Conservation (phyloP, 2,113 vertebrate species). For the Ailuropoda melanoleuca region DNA sequence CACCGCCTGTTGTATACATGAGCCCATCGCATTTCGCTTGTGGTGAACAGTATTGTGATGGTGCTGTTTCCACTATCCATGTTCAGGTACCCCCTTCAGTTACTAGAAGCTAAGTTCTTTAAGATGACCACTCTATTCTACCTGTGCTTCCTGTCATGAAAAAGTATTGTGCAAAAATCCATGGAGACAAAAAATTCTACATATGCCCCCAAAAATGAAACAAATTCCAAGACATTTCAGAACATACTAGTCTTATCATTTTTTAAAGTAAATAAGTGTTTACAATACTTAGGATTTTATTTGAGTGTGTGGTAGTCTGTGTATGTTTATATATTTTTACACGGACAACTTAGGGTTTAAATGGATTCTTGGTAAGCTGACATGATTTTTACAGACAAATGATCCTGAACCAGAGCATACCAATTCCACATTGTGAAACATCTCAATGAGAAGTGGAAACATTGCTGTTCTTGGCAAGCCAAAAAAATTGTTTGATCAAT, state of each 20-base stretch:
- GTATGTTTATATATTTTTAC: not conserved
- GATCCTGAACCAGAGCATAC: not conserved
- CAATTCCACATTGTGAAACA: not conserved
- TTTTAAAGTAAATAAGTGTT: not conserved
- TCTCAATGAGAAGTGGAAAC: not conserved
- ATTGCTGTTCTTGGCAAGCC: not conserved
- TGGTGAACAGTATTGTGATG: not conserved
- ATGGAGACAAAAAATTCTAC: not conserved
- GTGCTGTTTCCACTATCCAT: not conserved
- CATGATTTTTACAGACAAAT: constrained; percentile 1
- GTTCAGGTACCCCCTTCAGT: not conserved
- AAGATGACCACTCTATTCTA: not conserved
- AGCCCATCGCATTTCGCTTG: not conserved
- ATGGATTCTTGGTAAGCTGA: not conserved
- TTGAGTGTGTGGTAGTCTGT: not conserved
- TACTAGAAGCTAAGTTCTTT: not conserved
- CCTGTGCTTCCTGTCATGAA: not conserved
- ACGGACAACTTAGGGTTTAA: not conserved
- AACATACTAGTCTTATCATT: not conserved
- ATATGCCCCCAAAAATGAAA: not conserved
- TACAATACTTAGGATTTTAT: not conserved
- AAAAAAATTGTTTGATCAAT: not conserved
- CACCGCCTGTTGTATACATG: not conserved
- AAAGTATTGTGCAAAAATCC: not conserved
- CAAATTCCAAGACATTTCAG: not conserved